phyloP scores from a whole-genome alignment of 2,888 invertebrate genomes.

The Xanthia togata region DNA sequence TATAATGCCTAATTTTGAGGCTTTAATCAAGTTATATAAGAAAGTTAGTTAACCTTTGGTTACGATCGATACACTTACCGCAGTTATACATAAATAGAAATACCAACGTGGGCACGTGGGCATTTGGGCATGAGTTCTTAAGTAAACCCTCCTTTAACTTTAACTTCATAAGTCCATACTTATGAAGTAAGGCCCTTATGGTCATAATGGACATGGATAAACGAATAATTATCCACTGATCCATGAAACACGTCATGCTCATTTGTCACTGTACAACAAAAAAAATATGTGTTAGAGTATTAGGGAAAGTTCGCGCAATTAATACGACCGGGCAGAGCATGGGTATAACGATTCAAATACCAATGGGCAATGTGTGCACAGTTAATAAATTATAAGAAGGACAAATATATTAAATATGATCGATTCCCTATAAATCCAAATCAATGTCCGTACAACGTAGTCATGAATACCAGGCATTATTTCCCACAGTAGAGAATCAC shows the following conservation, averaged over 20 bases:
- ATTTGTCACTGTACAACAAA: background rate
- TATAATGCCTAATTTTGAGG: background rate
- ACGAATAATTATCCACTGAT: conserved; percentile 6
- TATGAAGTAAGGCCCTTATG: background rate
- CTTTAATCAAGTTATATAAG: background rate
- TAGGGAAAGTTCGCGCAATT: too few species aligned
- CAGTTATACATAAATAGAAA: background rate
- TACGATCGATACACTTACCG: conserved; percentile 8
- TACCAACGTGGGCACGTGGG: background rate
- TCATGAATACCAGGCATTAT: too few species aligned
- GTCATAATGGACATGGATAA: background rate
- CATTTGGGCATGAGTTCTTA: background rate
- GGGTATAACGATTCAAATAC: background rate
- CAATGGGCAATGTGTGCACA: background rate
- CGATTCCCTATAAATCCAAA: background rate
- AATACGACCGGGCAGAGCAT: background rate
- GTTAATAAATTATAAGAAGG: background rate
- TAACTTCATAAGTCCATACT: too few species aligned
- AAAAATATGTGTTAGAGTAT: background rate
- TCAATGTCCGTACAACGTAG: background rate
- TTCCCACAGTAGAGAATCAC: too few species aligned
- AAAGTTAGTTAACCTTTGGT: background rate
- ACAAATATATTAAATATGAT: background rate
- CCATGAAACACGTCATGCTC: conserved; percentile 23
- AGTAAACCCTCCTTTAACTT: background rate